Evolutionary conservation across 2,113 vertebrate species (phyloP).

Genomic region (Leptosomus discolor): DNA sequence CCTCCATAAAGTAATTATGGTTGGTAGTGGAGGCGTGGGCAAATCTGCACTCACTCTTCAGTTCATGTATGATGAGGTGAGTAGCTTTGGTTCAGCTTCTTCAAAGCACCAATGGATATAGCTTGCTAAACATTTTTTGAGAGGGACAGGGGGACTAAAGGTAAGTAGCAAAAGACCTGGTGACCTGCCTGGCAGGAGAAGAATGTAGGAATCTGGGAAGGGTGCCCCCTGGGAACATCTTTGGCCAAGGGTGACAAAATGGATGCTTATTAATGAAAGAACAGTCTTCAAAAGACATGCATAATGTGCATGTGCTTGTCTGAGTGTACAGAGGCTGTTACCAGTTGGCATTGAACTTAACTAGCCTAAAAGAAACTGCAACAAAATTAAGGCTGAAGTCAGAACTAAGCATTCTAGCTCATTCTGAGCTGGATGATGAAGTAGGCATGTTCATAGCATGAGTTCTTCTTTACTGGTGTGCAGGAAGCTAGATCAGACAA

Average conservation of each 20-base stretch:
- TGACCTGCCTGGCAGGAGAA: neutral
- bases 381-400: neutral
- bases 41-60: constrained; percentile 84
- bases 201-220: neutral
- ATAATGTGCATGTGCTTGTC: neutral
- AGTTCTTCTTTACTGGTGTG: neutral
- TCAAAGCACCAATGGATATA: neutral
- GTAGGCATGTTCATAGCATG: neutral
- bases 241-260: neutral
- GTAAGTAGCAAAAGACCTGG: neutral
- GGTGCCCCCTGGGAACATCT: neutral
- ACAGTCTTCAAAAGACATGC: neutral
- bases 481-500: neutral
- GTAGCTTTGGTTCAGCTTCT: neutral
- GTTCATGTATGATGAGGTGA: constrained; percentile 87
- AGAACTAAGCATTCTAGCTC: neutral
- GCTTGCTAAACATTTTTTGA: neutral
- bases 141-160: neutral
- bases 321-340: neutral
- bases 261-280: neutral
- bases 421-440: neutral
- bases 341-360: neutral
- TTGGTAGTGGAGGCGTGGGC: constrained; percentile 84
- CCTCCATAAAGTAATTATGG: constrained; percentile 87
- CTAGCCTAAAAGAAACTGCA: too few relatives aligned